Evolutionary conservation across 2,888 invertebrate genomes (phyloP).

Genomic region (Volucella zonaria): DNA sequence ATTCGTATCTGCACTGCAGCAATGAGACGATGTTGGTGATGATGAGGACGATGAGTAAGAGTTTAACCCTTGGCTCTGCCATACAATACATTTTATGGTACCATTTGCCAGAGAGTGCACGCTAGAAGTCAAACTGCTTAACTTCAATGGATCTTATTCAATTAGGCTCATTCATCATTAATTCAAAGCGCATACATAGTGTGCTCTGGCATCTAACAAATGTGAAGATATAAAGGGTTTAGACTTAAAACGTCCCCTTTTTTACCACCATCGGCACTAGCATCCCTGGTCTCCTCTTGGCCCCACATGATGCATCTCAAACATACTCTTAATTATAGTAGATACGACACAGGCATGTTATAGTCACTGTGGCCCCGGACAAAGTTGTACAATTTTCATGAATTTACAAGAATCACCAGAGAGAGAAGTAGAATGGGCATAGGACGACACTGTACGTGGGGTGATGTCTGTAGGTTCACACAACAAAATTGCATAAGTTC

Average conservation of each 20-base stretch:
- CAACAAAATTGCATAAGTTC: conserved; percentile 67
- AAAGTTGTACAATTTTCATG: conserved; percentile 63
- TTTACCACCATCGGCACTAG: conserved; percentile 11
- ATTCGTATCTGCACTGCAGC: background rate
- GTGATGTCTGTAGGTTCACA: conserved; percentile 20
- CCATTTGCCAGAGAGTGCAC: conserved; percentile 38
- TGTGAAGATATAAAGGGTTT: conserved; percentile 40
- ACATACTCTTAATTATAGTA: conserved; percentile 58
- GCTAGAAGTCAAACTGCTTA: conserved; percentile 58
- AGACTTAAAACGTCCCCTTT: conserved; percentile 46
- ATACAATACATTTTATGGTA: conserved; percentile 1
- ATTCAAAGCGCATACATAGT: conserved; percentile 48
- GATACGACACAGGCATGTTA: conserved; percentile 42
- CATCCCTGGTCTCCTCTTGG: background rate
- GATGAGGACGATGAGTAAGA: conserved; percentile 21
- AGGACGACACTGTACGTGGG: conserved; percentile 28
- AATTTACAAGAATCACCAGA: conserved; percentile 39
- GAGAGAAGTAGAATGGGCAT: conserved; percentile 7
- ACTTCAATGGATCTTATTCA: conserved; percentile 66
- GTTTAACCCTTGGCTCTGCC: conserved; percentile 7
- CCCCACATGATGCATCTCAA: conserved; percentile 17
- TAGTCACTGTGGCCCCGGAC: conserved; percentile 39
- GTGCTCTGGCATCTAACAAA: conserved; percentile 45
- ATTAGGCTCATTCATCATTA: conserved; percentile 70
- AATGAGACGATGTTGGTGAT: background rate